Percentiles rank a stretch among this genome's conserved stretches.
Conservation (phyloP, 2,888 invertebrate species). For the Cerastoderma edule region DNA sequence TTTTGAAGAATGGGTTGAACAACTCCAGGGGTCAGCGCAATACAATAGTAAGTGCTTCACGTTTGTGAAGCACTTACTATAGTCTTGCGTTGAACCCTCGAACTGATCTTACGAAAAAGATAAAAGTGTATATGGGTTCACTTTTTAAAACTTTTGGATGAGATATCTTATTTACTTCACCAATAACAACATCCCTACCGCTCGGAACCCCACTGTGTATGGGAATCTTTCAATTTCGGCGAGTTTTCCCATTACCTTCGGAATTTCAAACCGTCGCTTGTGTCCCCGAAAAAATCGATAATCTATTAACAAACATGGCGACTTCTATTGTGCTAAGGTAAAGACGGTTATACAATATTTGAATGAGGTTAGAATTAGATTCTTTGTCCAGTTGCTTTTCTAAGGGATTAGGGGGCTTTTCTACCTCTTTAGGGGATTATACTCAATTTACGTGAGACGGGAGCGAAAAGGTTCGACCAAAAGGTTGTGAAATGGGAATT, state of each 20-base stretch:
- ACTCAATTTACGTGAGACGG: conserved; percentile 45
- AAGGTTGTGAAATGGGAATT: conserved; percentile 34
- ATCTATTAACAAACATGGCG: conserved; percentile 48
- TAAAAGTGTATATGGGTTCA: too few relatives aligned
- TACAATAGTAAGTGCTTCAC: too few relatives aligned
- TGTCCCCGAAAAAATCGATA: conserved; percentile 47
- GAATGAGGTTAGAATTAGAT: conserved; percentile 44
- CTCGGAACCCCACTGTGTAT: too few relatives aligned
- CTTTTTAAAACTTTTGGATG: too few relatives aligned
- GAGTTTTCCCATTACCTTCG: conserved; percentile 40
- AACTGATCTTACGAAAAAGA: too few relatives aligned
- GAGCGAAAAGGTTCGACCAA: conserved; percentile 47
- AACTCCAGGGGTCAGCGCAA: too few relatives aligned
- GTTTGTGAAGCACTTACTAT: too few relatives aligned
- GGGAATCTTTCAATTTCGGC: too few relatives aligned
- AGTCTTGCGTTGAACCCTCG: too few relatives aligned
- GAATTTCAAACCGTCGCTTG: conserved; percentile 46
- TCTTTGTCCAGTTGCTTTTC: conserved; percentile 51
- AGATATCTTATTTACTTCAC: too few relatives aligned
- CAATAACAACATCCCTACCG: too few relatives aligned
- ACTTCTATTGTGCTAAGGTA: conserved; percentile 40
- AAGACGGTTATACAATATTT: conserved; percentile 55
- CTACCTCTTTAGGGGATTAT: conserved; percentile 49
- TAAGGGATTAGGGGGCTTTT: conserved; percentile 44
- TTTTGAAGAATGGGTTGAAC: too few relatives aligned